Evolutionary conservation across 2,113 vertebrate species (phyloP).

Genomic region (Tachycineta bicolor): DNA sequence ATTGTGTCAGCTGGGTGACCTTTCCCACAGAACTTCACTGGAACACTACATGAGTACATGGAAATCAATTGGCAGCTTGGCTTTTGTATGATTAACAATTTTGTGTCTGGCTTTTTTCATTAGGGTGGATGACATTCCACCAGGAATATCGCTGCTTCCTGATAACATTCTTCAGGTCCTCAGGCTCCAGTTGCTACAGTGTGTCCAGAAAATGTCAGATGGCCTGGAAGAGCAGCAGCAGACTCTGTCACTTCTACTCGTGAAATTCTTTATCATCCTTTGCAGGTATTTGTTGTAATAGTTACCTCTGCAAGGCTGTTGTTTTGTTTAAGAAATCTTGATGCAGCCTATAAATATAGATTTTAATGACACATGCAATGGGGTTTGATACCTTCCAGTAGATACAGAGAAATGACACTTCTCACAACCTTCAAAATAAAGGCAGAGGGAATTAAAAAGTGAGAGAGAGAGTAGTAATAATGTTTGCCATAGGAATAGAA

Average conservation of each 20-base stretch:
- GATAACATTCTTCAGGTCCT: constrained; percentile 97
- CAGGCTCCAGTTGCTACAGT: constrained; percentile 91
- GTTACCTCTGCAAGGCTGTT: background rate
- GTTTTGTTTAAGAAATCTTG: background rate
- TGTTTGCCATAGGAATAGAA: background rate
- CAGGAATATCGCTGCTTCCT: constrained; percentile 92
- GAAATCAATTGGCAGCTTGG: background rate
- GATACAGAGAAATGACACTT: background rate
- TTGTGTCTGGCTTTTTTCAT: background rate
- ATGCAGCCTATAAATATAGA: background rate
- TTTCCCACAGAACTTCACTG: background rate
- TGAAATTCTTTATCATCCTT: constrained; percentile 96
- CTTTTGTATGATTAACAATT: background rate
- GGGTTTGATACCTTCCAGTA: background rate
- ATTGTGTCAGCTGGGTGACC: background rate
- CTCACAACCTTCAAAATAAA: background rate
- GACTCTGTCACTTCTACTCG: constrained; percentile 87
- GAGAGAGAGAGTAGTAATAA: background rate
- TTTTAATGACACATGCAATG: background rate
- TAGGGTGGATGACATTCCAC: constrained; percentile 92
- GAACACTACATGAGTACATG: background rate
- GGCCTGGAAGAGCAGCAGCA: constrained; percentile 95
- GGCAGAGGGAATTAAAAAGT: background rate
- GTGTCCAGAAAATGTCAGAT: constrained; percentile 93
- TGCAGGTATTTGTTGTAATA: constrained; percentile 84